Conservation (phyloP, 37 sponge, comb jelly and placozoan genomes). For the Aphrocallistes beatrix region DNA sequence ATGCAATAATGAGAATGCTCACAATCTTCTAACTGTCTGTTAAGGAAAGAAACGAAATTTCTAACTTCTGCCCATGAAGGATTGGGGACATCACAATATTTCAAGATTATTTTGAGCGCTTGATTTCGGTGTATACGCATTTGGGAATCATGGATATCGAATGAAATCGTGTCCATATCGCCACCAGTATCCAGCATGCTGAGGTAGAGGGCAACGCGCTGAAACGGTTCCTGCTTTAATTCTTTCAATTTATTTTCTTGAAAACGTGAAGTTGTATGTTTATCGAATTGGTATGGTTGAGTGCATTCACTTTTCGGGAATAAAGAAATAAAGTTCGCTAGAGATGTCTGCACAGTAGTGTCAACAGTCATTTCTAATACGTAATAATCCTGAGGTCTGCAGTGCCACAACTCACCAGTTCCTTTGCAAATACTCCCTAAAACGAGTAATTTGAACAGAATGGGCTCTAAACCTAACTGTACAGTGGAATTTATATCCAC, state of each 20-base stretch:
- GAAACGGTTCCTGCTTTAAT: slow-evolving; percentile 35
- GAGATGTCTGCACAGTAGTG: background rate
- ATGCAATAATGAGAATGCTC: slow-evolving; percentile 52
- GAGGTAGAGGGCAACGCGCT: slow-evolving; percentile 61
- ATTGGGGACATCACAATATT: slow-evolving; percentile 45
- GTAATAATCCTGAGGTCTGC: background rate
- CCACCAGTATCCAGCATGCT: background rate
- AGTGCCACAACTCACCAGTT: background rate
- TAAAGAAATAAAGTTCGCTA: background rate
- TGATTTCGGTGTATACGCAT: too few species aligned
- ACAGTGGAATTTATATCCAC: background rate
- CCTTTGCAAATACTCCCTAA: background rate
- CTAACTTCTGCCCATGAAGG: slow-evolving; percentile 76
- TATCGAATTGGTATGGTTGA: background rate
- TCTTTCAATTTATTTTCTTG: slow-evolving; percentile 34
- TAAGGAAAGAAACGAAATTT: slow-evolving; percentile 67
- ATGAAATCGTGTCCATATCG: slow-evolving; percentile 35
- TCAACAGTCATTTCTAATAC: background rate
- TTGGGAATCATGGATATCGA: background rate
- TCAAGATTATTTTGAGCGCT: background rate
- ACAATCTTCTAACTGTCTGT: slow-evolving; percentile 55
- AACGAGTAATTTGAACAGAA: background rate
- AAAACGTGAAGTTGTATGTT: background rate
- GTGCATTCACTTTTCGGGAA: background rate
- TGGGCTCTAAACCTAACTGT: background rate